These are phyloP conservation scores for Rhinoderma darwinii DNA, from an alignment of 2,113 vertebrate genomes.

Conservation along the genomic window DNA sequence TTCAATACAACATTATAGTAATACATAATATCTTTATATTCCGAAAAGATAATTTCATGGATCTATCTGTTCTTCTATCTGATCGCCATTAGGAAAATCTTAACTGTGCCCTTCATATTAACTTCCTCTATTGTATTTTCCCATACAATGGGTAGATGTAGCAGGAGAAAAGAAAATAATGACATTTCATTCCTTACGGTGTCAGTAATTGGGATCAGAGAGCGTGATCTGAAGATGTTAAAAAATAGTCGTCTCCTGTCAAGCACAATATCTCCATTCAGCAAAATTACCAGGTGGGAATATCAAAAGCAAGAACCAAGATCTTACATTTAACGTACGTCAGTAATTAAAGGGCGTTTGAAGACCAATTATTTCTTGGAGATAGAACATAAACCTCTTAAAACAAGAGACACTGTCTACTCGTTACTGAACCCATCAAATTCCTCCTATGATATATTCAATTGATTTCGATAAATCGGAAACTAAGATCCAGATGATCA, in stretches of 20 bases:
- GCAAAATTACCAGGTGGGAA: background rate
- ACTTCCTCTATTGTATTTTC: background rate
- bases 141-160: background rate
- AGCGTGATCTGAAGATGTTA: background rate
- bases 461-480: background rate
- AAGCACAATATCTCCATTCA: constrained; percentile 25
- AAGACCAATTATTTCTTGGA: background rate
- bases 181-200: background rate
- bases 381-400: background rate
- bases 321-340: background rate
- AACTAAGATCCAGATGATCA: constrained; percentile 10
- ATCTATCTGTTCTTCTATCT: background rate
- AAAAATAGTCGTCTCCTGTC: background rate
- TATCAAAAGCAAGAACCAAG: constrained; percentile 8
- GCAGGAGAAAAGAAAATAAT: constrained; percentile 3
- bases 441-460: background rate
- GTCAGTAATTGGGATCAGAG: constrained; percentile 49
- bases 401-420: constrained; percentile 4
- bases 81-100: background rate
- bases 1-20: background rate
- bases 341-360: background rate
- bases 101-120: background rate
- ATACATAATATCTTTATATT: background rate
- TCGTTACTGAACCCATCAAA: background rate
- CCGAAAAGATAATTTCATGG: background rate